phyloP scores from a whole-genome alignment of 2,888 invertebrate genomes.

The Pimpla rufipes region DNA sequence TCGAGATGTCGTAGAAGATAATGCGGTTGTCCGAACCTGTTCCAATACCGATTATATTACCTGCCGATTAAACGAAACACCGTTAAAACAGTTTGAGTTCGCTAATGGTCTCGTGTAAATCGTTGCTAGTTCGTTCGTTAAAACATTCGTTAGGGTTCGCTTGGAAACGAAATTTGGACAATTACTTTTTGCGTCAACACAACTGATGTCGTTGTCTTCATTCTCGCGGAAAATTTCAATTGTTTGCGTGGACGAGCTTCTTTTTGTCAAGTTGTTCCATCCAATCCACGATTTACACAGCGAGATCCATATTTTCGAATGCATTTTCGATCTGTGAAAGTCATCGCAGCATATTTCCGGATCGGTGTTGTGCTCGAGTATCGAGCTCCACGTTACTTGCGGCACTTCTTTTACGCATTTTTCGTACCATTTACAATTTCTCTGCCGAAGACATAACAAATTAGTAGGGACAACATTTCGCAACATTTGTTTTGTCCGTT shows the following conservation, averaged over 20 bases:
- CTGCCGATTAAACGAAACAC: background rate
- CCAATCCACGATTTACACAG: conserved; percentile 39
- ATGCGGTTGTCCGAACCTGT: background rate
- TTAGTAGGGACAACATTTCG: too few species aligned
- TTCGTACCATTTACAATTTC: too few species aligned
- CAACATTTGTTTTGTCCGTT: conserved; percentile 30
- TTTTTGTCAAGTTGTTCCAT: background rate
- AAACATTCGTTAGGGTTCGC: background rate
- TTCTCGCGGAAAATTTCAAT: background rate
- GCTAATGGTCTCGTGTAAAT: too few species aligned
- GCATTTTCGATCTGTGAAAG: background rate
- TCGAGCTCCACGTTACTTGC: conserved; percentile 9
- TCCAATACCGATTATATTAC: conserved; percentile 10
- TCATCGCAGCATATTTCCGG: background rate
- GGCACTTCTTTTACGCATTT: conserved; percentile 22
- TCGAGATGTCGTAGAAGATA: conserved; percentile 16
- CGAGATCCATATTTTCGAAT: conserved; percentile 23
- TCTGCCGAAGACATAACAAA: too few species aligned
- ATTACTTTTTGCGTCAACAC: background rate
- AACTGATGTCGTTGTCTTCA: background rate
- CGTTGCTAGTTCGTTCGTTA: too few species aligned
- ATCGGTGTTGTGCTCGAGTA: conserved; percentile 26
- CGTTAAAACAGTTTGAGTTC: background rate
- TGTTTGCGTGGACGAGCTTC: background rate
- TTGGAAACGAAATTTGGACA: background rate